phyloP scores from a whole-genome alignment of 2,113 vertebrate species.

The Antennarius striatus region DNA sequence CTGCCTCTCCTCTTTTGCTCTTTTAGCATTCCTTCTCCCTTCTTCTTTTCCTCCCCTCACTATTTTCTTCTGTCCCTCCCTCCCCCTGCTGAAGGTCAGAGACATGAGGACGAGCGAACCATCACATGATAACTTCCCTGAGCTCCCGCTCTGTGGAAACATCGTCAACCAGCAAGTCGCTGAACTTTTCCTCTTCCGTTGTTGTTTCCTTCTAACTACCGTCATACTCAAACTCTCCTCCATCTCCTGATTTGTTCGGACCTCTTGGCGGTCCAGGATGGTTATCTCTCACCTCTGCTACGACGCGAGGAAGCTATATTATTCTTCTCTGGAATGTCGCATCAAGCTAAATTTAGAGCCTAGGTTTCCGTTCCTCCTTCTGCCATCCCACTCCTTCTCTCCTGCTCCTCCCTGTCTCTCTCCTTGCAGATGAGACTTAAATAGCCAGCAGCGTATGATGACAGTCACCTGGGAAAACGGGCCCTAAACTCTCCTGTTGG shows the following conservation, averaged over 20 bases:
- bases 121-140: conserved; percentile 53
- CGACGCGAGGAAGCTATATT: conserved; percentile 70
- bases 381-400: conserved; percentile 43
- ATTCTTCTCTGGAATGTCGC: conserved; percentile 81
- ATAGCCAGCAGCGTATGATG: conserved; percentile 62
- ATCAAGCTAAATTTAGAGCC: conserved; percentile 79
- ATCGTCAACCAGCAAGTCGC: conserved; percentile 14
- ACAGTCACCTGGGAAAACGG: conserved; percentile 69
- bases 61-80: neutral
- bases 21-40: conserved; percentile 14
- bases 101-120: conserved; percentile 46
- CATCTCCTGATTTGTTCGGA: neutral
- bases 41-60: neutral
- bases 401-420: conserved; percentile 50
- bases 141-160: conserved; percentile 18
- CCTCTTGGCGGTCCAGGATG: neutral
- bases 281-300: neutral
- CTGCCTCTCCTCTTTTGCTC: neutral
- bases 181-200: conserved; percentile 36
- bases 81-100: conserved; percentile 59
- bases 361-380: conserved; percentile 73
- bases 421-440: conserved; percentile 69
- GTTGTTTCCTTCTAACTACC: conserved; percentile 19
- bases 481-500: conserved; percentile 30
- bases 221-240: conserved; percentile 1